Base-by-base conservation (phyloP, 2,888 invertebrate genomes). In the Diogma glabrata region DNA sequence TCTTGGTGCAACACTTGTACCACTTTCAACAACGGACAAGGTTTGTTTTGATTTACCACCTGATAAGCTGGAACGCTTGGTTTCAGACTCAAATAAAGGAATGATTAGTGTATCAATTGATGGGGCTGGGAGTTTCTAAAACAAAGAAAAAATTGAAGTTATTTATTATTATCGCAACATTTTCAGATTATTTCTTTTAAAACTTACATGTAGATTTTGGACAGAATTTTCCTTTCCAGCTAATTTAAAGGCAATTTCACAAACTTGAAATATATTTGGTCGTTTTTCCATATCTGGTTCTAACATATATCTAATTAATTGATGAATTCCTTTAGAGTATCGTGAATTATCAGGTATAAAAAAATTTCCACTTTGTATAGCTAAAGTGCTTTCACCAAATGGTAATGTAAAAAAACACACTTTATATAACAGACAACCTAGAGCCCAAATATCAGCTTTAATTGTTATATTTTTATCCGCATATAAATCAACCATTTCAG, bases 401-500 rank as follows among this genome's bases (percentile, higher is more conserved):
- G 92, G 93, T 63, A 91, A 74, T 30, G 82, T 77, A 68, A 92
- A 92, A 71, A 85, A 94, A 71, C 90, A 91, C 59, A 94, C 74
- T 67, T 90, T 89, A 68, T 89, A 92, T 47, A 92, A 72, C 61
- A 92, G 73, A 72, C 91, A 91, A 49, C 92, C 92, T 52, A 93
- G 69, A 20, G 92, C 91, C 91, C 91, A 91, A 66, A 91, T 87
- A 73, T 91, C 91, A 40, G 87, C 79, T 71, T 90, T 90, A 28
- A 85, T 87, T 23, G 87, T 86, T 57, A 94, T 89, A 47, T 81
- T 72, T 69, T 84, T 84, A 33, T 86, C 87, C 56, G 78, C 77
- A 67, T 91, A 93, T 63, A 94, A 76, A 69, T 94, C 91, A 28
- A 94, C 82, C 93, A 93, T 94, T 75, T 93, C 93, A 4, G 93